Conservation (phyloP, 2,113 vertebrate species). For the Sinosuthora webbiana region DNA sequence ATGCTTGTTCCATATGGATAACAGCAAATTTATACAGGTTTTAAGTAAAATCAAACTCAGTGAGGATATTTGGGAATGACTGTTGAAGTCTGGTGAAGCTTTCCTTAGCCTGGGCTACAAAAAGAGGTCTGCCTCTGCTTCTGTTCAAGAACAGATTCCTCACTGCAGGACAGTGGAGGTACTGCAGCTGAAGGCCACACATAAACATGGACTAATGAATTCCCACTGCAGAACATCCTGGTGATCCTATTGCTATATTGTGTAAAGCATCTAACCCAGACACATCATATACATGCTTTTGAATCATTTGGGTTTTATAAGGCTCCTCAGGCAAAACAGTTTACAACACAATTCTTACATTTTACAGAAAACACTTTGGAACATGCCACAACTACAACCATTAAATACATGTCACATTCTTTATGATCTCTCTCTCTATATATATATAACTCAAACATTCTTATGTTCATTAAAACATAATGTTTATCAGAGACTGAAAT, state of each 20-base stretch:
- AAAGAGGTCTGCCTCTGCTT: neutral
- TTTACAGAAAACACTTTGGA: constrained; percentile 31
- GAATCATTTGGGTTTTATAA: constrained; percentile 17
- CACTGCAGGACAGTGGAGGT: neutral
- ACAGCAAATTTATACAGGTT: neutral
- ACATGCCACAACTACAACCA: neutral
- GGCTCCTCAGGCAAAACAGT: neutral
- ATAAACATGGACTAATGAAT: neutral
- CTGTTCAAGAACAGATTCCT: neutral
- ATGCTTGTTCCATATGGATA: neutral
- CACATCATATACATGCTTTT: neutral
- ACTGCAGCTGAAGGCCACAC: neutral
- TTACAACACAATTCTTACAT: constrained; percentile 10
- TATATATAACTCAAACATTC: neutral
- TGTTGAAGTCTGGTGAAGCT: neutral
- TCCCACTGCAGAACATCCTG: neutral
- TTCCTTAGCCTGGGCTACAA: neutral
- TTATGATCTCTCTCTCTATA: neutral
- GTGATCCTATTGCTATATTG: neutral
- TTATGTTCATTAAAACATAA: neutral
- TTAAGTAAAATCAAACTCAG: neutral
- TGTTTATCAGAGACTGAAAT: neutral
- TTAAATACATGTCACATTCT: neutral
- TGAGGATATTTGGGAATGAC: neutral
- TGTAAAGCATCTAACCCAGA: neutral